These are phyloP conservation scores for Pseudorasbora parva DNA, from an alignment of 2,113 vertebrate species.

Conservation along the genomic window DNA sequence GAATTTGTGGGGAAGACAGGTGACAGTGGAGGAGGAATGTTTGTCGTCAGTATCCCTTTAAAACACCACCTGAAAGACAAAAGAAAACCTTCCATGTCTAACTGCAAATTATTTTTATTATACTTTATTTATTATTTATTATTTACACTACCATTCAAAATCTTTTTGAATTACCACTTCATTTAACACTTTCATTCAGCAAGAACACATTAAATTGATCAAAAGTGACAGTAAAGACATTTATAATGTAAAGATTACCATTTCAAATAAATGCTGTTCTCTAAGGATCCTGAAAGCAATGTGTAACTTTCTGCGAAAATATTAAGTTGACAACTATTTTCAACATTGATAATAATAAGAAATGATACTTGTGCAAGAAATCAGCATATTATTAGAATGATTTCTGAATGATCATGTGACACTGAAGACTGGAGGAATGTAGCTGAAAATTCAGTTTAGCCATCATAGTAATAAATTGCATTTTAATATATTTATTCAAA, in stretches of 20 bases:
- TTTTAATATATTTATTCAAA: background rate
- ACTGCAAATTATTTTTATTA: background rate
- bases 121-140: background rate
- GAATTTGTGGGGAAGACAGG: constrained; percentile 91
- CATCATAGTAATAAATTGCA: background rate
- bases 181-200: too few relatives aligned
- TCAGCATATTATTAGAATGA: background rate
- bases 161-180: too few relatives aligned
- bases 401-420: background rate
- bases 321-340: background rate
- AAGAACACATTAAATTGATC: too few relatives aligned
- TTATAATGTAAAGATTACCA: too few relatives aligned
- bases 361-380: background rate
- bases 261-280: background rate
- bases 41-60: constrained; percentile 92
- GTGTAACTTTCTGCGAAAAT: background rate
- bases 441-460: background rate
- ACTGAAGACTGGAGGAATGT: background rate
- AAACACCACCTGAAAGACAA: constrained; percentile 1
- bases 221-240: too few relatives aligned
- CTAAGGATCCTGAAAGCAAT: background rate
- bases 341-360: background rate
- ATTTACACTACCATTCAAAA: background rate
- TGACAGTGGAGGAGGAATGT: constrained; percentile 94
- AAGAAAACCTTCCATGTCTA: background rate